Conservation (phyloP, 2,888 invertebrate genomes). For the Oscheius sp. region DNA sequence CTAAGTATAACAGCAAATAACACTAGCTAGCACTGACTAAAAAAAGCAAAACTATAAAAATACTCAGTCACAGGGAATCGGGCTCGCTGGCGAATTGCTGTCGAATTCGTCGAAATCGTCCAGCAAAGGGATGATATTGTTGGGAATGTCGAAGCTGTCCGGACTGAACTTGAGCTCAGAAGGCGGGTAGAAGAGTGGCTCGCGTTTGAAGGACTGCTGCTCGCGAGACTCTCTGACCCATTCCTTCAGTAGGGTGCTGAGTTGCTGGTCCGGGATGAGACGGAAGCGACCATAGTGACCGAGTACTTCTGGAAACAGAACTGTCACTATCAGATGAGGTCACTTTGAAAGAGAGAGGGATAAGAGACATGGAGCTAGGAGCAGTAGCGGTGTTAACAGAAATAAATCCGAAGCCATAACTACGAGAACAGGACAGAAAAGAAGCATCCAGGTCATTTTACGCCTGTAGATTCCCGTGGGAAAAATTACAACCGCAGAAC, state of each 20-base stretch:
- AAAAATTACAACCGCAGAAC: no score
- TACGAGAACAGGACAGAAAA: no score
- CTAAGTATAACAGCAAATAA: slow-evolving; percentile 6
- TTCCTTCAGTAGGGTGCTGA: slow-evolving; percentile 9
- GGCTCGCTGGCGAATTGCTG: slow-evolving; percentile 27
- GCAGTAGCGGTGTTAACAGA: no score
- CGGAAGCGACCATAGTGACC: slow-evolving; percentile 50
- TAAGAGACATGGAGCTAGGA: no score
- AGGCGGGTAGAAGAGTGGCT: neutral
- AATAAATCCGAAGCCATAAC: no score
- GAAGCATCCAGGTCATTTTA: no score
- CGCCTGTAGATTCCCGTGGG: no score
- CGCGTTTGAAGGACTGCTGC: neutral
- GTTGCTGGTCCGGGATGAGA: slow-evolving; percentile 44
- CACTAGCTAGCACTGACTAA: neutral
- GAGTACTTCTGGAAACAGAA: slow-evolving; percentile 31
- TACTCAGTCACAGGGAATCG: slow-evolving; percentile 19
- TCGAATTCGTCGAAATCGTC: slow-evolving; percentile 38
- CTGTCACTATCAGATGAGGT: neutral
- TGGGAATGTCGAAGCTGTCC: slow-evolving; percentile 25
- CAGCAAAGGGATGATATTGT: slow-evolving; percentile 18
- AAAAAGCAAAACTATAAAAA: no score
- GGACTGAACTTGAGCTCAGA: neutral
- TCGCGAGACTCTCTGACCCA: slow-evolving; percentile 34
- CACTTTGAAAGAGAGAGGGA: no score